These are phyloP conservation scores for Drosophila buzzatii DNA, from an alignment of 2,888 invertebrate species.

Conservation along the genomic window DNA sequence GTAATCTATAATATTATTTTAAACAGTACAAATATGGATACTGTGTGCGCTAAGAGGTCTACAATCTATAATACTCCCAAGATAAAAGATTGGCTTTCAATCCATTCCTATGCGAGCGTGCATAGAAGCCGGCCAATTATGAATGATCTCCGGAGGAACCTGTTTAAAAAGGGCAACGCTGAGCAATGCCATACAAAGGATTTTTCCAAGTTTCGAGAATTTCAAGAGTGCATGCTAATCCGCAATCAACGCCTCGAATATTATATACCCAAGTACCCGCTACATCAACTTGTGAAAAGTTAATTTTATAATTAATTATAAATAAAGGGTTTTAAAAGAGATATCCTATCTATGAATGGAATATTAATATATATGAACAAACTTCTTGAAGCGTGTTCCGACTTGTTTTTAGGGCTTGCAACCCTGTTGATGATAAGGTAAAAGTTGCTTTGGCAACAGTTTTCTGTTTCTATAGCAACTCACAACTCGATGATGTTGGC, in stretches of 20 bases:
- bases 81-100: conserved; percentile 1
- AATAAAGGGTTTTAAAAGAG: background rate
- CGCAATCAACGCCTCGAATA: conserved; percentile 38
- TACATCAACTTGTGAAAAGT: background rate
- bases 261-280: conserved; percentile 30
- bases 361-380: no score
- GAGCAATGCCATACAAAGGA: conserved; percentile 20
- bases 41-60: conserved; percentile 20
- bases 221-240: conserved; percentile 11
- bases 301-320: background rate
- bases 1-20: background rate
- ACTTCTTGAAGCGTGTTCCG: no score
- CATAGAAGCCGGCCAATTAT: background rate
- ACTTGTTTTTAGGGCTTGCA: background rate
- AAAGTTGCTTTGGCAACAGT: conserved; percentile 41
- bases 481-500: background rate
- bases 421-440: background rate
- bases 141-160: background rate
- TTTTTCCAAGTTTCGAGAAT: background rate
- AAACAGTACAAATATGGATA: background rate
- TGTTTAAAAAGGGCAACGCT: background rate
- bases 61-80: conserved; percentile 22
- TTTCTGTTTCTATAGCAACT: conserved; percentile 13
- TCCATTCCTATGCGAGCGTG: background rate
- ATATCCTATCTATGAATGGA: background rate